A percentile compares a stretch with the other conserved stretches of the same genome.
phyloP scores from a whole-genome alignment of 2,113 vertebrate genomes.

The Oryzias celebensis region DNA sequence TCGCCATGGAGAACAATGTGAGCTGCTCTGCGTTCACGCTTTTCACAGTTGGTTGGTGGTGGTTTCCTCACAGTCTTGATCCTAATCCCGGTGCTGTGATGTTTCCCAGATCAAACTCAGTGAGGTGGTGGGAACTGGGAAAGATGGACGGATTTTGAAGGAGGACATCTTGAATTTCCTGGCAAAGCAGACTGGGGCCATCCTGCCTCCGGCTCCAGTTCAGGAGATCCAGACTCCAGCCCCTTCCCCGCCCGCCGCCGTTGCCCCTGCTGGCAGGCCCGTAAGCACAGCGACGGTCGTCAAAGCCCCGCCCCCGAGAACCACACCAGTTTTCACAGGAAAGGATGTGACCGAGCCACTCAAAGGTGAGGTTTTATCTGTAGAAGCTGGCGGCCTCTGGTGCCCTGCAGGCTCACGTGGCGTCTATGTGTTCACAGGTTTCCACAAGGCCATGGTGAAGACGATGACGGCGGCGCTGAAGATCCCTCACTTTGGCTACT shows the following conservation, averaged over 20 bases:
- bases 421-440: constrained; percentile 74
- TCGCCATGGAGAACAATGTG: constrained; percentile 98
- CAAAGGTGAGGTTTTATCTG: constrained; percentile 81
- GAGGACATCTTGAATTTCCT: constrained; percentile 96
- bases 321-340: constrained; percentile 79
- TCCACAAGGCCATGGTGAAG: constrained; percentile 94
- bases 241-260: constrained; percentile 6
- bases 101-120: constrained; percentile 91
- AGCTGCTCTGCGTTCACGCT: constrained; percentile 25
- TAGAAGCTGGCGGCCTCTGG: background rate
- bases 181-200: constrained; percentile 94
- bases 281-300: background rate
- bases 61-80: background rate
- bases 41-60: background rate
- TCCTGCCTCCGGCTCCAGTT: constrained; percentile 87
- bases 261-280: constrained; percentile 61
- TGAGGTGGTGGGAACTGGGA: constrained; percentile 94
- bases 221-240: constrained; percentile 81
- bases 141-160: constrained; percentile 93
- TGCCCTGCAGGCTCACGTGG: background rate
- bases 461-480: constrained; percentile 90
- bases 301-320: constrained; percentile 48
- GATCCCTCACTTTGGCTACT: constrained; percentile 95
- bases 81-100: background rate
- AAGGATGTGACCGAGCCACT: constrained; percentile 88